phyloP scores from a whole-genome alignment of 35 echinoderm and acorn worm genomes.

The Antedon bifida region DNA sequence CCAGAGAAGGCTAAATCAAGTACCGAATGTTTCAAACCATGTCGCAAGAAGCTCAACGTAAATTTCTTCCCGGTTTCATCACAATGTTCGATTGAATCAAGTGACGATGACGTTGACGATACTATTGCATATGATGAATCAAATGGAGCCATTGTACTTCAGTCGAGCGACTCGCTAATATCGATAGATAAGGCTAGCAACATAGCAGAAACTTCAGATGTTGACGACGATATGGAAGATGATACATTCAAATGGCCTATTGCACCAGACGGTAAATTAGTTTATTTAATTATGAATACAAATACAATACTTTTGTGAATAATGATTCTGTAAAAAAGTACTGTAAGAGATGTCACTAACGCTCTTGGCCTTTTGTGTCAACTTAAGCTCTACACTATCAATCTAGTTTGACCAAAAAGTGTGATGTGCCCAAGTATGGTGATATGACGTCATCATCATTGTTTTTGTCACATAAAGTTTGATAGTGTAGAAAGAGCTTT shows the following conservation, averaged over 20 bases:
- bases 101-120: not conserved
- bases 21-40: not conserved
- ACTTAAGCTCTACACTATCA: too few relatives aligned
- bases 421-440: too few relatives aligned
- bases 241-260: slow-evolving; percentile 37
- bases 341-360: too few relatives aligned
- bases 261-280: slow-evolving; percentile 64
- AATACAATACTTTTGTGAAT: not conserved
- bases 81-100: not conserved
- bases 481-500: too few relatives aligned
- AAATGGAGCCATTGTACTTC: not conserved
- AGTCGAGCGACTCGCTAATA: not conserved
- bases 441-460: too few relatives aligned
- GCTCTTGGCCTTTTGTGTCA: too few relatives aligned
- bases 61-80: not conserved
- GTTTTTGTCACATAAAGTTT: too few relatives aligned
- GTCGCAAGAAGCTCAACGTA: not conserved
- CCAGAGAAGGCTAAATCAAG: not conserved
- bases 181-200: not conserved
- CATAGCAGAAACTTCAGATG: not conserved
- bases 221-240: not conserved
- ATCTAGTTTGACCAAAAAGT: too few relatives aligned
- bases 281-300: too few relatives aligned
- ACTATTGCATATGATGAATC: not conserved
- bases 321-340: too few relatives aligned